Evolutionary conservation across 2,797 vertebrate species (phyloP).

Genomic region (Antennarius maculatus): DNA sequence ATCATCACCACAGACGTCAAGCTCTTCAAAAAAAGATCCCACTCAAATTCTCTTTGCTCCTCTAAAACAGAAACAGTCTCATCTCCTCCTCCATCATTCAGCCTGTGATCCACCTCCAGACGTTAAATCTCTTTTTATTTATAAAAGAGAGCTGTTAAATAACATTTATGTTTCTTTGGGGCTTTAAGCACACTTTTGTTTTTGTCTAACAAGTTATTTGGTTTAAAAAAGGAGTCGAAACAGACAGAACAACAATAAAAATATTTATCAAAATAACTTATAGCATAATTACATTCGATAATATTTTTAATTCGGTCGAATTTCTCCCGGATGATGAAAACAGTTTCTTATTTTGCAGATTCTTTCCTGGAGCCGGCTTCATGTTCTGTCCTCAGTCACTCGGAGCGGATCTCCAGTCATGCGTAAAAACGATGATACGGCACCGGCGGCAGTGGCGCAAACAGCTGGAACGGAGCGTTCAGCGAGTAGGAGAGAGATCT

Average conservation of each 20-base stretch:
- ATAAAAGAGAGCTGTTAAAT: too few relatives aligned
- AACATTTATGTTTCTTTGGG: too few relatives aligned
- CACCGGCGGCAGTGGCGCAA: slow-evolving; percentile 41
- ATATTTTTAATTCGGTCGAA: slow-evolving; percentile 11
- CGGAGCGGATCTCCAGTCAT: slow-evolving; percentile 5
- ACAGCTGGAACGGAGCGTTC: slow-evolving; percentile 44
- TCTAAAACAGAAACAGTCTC: too few relatives aligned
- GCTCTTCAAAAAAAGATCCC: too few relatives aligned
- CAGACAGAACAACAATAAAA: slow-evolving; percentile 5
- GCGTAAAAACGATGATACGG: slow-evolving; percentile 35
- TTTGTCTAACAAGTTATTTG: too few relatives aligned
- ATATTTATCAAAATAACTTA: slow-evolving; percentile 67
- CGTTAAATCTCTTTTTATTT: too few relatives aligned
- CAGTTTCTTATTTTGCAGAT: neutral
- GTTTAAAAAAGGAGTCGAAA: neutral
- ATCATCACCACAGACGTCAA: too few relatives aligned
- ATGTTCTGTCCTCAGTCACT: neutral
- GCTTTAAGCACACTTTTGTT: too few relatives aligned
- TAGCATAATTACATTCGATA: slow-evolving; percentile 48
- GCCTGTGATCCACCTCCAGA: too few relatives aligned
- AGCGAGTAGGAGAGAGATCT: slow-evolving; percentile 39
- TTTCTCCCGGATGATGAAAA: neutral
- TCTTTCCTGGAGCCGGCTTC: neutral
- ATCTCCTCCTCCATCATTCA: too few relatives aligned
- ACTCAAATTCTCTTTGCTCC: too few relatives aligned